Conservation (phyloP, 2,797 vertebrate genomes). For the Semotilus atromaculatus region DNA sequence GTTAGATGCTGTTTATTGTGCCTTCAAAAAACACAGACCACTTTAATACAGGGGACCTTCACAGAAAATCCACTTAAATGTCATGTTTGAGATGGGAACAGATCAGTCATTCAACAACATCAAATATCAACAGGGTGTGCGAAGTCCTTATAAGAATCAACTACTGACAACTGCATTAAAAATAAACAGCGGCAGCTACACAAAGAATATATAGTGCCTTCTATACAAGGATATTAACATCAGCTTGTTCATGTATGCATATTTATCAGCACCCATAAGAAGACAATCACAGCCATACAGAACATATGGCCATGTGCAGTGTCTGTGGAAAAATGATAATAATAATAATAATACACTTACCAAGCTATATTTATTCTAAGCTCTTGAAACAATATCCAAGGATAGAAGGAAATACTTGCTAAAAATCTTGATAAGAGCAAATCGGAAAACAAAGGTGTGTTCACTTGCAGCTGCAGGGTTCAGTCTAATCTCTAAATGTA, state of each 20-base stretch:
- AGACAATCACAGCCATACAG: conserved; percentile 36
- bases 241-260: conserved; percentile 38
- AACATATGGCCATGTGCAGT: conserved; percentile 43
- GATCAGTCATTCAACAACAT: conserved; percentile 44
- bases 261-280: conserved; percentile 43
- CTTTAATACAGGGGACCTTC: conserved; percentile 73
- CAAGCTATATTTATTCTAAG: conserved; percentile 23
- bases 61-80: conserved; percentile 74
- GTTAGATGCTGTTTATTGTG: conserved; percentile 65
- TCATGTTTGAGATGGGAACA: conserved; percentile 68
- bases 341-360: conserved; percentile 61
- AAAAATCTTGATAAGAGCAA: conserved; percentile 54
- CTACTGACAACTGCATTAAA: conserved; percentile 37
- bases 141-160: conserved; percentile 13
- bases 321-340: conserved; percentile 56
- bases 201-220: conserved; percentile 38
- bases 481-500: conserved; percentile 62
- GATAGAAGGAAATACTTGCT: conserved; percentile 59
- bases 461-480: conserved; percentile 69
- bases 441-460: conserved; percentile 65
- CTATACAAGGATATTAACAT: conserved; percentile 41
- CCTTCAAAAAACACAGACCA: conserved; percentile 64
- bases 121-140: conserved; percentile 43
- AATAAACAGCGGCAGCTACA: conserved; percentile 29
- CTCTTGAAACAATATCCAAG: conserved; percentile 41